Percentiles rank a stretch among this genome's conserved stretches.
Conservation (phyloP, 2,888 invertebrate species). For the Agrochola lota region DNA sequence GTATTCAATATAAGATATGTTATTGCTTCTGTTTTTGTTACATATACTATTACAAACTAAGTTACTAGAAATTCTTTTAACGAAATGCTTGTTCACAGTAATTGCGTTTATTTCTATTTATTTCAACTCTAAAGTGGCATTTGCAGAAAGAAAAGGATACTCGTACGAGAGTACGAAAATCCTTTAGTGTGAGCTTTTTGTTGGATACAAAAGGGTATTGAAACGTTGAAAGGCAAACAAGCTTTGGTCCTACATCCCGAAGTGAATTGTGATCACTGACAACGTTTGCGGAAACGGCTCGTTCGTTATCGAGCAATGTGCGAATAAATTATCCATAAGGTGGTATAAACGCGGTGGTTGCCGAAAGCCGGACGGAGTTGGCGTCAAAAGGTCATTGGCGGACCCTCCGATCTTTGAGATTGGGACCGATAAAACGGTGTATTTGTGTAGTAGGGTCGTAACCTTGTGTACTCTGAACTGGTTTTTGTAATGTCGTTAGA, state of each 20-base stretch:
- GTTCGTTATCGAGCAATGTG: slow-evolving; percentile 64
- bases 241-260: slow-evolving; percentile 17
- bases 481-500: background rate
- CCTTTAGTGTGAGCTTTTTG: slow-evolving; percentile 29
- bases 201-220: slow-evolving; percentile 43
- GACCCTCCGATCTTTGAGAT: slow-evolving; percentile 51
- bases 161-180: slow-evolving; percentile 22
- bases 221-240: slow-evolving; percentile 48
- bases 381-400: slow-evolving; percentile 70
- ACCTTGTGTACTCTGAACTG: slow-evolving; percentile 1
- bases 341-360: slow-evolving; percentile 61
- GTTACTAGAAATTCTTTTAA: slow-evolving; percentile 9
- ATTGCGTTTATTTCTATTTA: slow-evolving; percentile 8
- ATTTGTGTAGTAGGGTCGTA: slow-evolving; percentile 8
- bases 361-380: slow-evolving; percentile 65
- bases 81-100: background rate
- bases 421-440: slow-evolving; percentile 25
- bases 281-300: slow-evolving; percentile 52
- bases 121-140: slow-evolving; percentile 17
- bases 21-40: slow-evolving; percentile 6
- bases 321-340: slow-evolving; percentile 74
- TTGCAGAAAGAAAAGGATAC: slow-evolving; percentile 16
- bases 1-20: background rate
- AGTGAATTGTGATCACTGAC: slow-evolving; percentile 57
- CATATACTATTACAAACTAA: background rate